Percentiles rank a stretch among this genome's conserved stretches.
phyloP scores from a whole-genome alignment of 2,797 vertebrate genomes.

The Pantherophis alleghaniensis region DNA sequence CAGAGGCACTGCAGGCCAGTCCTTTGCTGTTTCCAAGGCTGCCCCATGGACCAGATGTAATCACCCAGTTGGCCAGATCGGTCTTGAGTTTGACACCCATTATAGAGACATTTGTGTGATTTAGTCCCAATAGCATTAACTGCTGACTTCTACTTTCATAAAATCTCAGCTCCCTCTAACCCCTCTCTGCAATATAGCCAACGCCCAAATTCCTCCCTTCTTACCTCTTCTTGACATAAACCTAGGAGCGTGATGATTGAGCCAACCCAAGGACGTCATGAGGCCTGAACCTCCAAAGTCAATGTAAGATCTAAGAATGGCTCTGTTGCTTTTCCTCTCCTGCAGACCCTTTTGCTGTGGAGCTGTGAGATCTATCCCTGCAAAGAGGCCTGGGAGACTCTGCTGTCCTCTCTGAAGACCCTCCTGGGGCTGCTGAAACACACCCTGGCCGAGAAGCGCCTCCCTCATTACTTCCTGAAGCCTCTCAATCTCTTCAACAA shows the following conservation, averaged over 20 bases:
- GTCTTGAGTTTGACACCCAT: no score
- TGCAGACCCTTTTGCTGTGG: slow-evolving; percentile 28
- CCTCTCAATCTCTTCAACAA: slow-evolving; percentile 15
- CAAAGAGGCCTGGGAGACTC: neutral
- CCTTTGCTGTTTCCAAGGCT: no score
- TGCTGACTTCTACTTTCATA: neutral
- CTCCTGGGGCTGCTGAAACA: slow-evolving; percentile 1
- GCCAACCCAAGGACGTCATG: no score
- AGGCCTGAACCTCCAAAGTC: neutral
- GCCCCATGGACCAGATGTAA: no score
- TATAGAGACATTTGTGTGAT: no score
- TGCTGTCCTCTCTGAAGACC: neutral
- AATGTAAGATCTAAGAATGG: neutral
- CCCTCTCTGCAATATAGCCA: neutral
- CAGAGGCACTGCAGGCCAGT: no score
- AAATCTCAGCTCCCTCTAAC: neutral
- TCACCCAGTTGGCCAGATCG: no score
- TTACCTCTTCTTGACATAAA: neutral
- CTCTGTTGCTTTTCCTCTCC: neutral
- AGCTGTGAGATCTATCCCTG: slow-evolving; percentile 2
- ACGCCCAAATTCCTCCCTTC: neutral
- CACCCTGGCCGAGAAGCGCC: neutral
- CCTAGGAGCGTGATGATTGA: neutral
- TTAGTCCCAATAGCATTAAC: neutral
- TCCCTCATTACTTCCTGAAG: slow-evolving; percentile 26